Conservation (phyloP, 1,140 invertebrate species). For the Drosophila prosaltans region DNA sequence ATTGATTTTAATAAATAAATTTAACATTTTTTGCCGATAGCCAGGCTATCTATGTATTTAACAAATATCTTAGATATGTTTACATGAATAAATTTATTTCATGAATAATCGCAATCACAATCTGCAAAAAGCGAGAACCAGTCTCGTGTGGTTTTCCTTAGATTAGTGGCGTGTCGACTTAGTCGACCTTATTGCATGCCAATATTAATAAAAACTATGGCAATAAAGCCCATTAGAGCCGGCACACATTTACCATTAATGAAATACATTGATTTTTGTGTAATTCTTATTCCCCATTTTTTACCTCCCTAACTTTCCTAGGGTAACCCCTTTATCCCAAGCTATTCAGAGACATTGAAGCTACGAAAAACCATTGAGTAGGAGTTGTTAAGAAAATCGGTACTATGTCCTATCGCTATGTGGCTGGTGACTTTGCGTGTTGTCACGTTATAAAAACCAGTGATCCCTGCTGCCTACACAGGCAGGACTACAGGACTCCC, state of each 20-base stretch:
- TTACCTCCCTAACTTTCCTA: background rate
- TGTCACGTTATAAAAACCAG: constrained; percentile 83
- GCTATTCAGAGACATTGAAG: constrained; percentile 53
- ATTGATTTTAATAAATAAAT: no score
- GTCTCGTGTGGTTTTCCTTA: background rate
- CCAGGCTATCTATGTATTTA: background rate
- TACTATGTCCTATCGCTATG: constrained; percentile 45
- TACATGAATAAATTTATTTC: background rate
- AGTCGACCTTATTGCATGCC: constrained; percentile 73
- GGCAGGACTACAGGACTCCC: background rate
- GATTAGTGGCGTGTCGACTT: constrained; percentile 29
- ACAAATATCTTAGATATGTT: background rate
- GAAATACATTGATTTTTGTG: constrained; percentile 80
- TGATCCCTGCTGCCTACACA: constrained; percentile 55
- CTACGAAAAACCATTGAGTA: constrained; percentile 31
- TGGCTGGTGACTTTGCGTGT: constrained; percentile 67
- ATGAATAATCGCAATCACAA: background rate
- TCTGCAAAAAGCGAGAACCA: background rate
- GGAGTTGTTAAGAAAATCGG: constrained; percentile 39
- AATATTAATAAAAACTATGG: constrained; percentile 80
- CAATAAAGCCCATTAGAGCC: constrained; percentile 79
- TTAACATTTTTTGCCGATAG: background rate
- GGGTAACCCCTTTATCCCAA: constrained; percentile 39
- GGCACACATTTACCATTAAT: constrained; percentile 78
- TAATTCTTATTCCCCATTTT: constrained; percentile 24